Percentiles rank a stretch among this genome's conserved stretches.
These are phyloP conservation scores for Microcebus ravelobensis DNA, from an alignment of 2,113 vertebrate species.

Conservation along the genomic window DNA sequence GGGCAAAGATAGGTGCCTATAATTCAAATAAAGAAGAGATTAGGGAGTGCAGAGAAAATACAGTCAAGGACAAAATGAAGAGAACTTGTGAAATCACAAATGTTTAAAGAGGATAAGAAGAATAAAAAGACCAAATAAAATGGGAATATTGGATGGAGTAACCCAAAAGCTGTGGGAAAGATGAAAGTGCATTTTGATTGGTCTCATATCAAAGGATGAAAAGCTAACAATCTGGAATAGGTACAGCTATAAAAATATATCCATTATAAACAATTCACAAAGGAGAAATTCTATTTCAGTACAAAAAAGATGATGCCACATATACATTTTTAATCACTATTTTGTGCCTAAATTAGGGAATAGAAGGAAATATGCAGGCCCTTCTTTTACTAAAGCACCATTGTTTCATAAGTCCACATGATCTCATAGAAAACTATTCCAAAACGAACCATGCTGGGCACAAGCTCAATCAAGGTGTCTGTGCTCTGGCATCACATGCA, in stretches of 20 bases:
- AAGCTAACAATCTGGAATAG: neutral
- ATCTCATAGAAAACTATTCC: neutral
- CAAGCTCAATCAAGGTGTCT: neutral
- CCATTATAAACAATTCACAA: neutral
- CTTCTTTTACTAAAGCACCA: neutral
- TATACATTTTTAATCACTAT: neutral
- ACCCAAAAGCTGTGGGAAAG: neutral
- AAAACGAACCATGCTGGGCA: neutral
- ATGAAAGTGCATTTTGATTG: neutral
- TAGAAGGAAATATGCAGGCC: neutral
- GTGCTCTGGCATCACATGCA: neutral
- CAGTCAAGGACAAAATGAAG: neutral
- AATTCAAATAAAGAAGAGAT: neutral
- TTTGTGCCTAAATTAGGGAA: neutral
- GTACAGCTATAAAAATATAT: neutral
- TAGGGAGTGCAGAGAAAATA: neutral
- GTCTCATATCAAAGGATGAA: neutral
- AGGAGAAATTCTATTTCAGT: neutral
- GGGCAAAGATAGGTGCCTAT: neutral
- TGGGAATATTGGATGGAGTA: neutral
- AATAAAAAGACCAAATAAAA: neutral
- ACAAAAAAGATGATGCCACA: neutral
- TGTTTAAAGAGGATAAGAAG: neutral
- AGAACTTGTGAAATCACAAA: neutral
- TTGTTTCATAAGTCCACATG: neutral